Percentiles rank a stretch among this genome's conserved stretches.
Conservation (phyloP, 2,797 vertebrate genomes). For the Microctenopoma lineatum region DNA sequence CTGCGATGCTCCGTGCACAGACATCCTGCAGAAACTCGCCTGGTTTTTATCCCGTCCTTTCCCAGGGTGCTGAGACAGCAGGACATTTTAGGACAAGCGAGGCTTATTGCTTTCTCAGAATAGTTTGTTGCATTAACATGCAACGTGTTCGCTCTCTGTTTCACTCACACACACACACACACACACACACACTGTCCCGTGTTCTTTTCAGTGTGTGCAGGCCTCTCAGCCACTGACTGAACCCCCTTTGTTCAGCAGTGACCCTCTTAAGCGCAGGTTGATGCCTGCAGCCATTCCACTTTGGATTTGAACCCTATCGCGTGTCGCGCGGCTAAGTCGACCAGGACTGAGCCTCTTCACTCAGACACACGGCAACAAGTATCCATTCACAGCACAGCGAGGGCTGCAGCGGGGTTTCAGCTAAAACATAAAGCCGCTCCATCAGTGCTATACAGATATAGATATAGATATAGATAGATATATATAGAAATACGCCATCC, state of each 20-base stretch:
- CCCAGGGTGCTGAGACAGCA: slow-evolving; percentile 10
- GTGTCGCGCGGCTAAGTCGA: slow-evolving; percentile 73
- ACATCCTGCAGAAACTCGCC: no score
- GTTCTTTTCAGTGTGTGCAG: slow-evolving; percentile 58
- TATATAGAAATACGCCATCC: no score
- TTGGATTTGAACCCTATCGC: slow-evolving; percentile 80
- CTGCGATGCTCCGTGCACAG: no score
- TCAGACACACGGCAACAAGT: slow-evolving; percentile 68
- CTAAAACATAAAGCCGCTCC: slow-evolving; percentile 2
- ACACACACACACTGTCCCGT: slow-evolving; percentile 24
- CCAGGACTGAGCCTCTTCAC: slow-evolving; percentile 68
- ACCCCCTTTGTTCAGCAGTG: slow-evolving; percentile 76
- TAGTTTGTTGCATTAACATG: slow-evolving; percentile 18
- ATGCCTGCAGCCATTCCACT: slow-evolving; percentile 79
- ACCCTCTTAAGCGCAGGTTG: slow-evolving; percentile 78
- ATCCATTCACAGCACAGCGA: slow-evolving; percentile 56
- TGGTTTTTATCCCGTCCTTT: no score
- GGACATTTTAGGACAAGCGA: background rate
- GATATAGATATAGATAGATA: no score
- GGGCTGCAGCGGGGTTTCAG: slow-evolving; percentile 28
- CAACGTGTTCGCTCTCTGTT: slow-evolving; percentile 4
- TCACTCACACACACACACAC: slow-evolving; percentile 16
- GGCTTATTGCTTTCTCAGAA: slow-evolving; percentile 22
- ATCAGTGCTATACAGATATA: no score
- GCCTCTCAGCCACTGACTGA: slow-evolving; percentile 73